Evolutionary conservation across 2,888 invertebrate species (phyloP), one percentile per base, ranked within the genome.

Genomic region (Orthosia gothica): DNA sequence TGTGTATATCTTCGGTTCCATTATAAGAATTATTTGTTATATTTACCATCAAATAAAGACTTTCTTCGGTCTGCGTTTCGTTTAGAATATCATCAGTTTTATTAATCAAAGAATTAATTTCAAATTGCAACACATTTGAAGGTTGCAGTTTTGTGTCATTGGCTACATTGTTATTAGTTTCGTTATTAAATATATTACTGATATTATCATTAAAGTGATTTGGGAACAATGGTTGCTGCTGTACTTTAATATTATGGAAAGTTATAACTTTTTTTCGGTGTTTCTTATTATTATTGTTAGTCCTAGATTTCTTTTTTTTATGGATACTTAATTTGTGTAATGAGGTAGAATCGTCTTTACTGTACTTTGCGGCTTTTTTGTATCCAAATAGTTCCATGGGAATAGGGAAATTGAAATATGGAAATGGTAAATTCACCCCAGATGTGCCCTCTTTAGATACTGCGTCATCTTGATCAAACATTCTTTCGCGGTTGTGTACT

Each of bases 271-370:
- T 96, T 81, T 93, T 95, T 67, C 92, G 88, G 76, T 95, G 94
- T 82, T 94, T 95, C 85, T 95, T 96, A 71, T 89, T 93, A 74
- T 81, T 92, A 80, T 88, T 93, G 70, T 83, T 92, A 20, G 78
- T 61, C 70, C 91, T 92, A 2, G 91, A 81, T 85, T 95, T 96
- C 87, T 95, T 96, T 86, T 95, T 96, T 86, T 95, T 96, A 74
- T 95, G 95, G 40, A 95, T 91, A 55, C 92, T 92, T 80, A 94
- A 90, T 90, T 94, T 95, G 70, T 94, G 93, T 61, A 93, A 67
- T 18, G 93, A 90, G 7, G 85, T 58, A 23, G 90, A 84, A 61
- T 92, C 91, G 52, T 91, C 89, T 75, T 89, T 92, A 50, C 81
- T 88, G 47, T 87, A 82, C 76, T 88, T 90, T 15, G 74, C 55